Conservation (phyloP, 2,113 vertebrate species). For the Tachycineta bicolor region DNA sequence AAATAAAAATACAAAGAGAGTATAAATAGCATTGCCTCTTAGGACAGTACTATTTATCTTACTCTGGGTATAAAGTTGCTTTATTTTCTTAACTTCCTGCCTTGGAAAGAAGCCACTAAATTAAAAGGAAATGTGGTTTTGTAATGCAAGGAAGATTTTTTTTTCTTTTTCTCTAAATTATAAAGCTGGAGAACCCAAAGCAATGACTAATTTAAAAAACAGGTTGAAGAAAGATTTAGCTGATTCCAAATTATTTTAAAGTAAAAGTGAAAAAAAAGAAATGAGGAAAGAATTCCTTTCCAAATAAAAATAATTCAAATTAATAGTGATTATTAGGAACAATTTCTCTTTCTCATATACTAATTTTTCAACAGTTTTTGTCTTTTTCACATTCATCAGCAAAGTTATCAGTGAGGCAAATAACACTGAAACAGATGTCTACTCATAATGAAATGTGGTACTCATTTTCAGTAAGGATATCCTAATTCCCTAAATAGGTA, state of each 20-base stretch:
- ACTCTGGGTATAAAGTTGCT: constrained; percentile 51
- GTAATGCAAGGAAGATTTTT: constrained; percentile 15
- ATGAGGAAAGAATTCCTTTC: neutral
- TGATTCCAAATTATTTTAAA: neutral
- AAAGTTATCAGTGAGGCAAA: neutral
- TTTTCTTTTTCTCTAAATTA: neutral
- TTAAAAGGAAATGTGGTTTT: constrained; percentile 25
- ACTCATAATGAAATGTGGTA: neutral
- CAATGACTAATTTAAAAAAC: constrained; percentile 1
- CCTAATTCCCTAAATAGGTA: neutral
- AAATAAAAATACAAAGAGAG: constrained; percentile 64
- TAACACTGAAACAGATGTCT: neutral
- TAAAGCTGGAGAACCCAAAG: constrained; percentile 4
- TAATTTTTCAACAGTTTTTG: neutral
- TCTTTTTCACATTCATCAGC: neutral
- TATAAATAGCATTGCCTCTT: constrained; percentile 62
- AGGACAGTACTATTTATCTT: constrained; percentile 66
- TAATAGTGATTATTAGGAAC: neutral
- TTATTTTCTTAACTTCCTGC: constrained; percentile 66
- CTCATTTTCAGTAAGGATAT: neutral
- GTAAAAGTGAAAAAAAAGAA: fast-evolving
- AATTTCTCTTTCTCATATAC: neutral
- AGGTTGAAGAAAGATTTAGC: neutral
- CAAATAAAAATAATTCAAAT: neutral
- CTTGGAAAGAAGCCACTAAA: constrained; percentile 65